Conservation (phyloP, 2,113 vertebrate genomes). For the Rousettus leschenaultii region DNA sequence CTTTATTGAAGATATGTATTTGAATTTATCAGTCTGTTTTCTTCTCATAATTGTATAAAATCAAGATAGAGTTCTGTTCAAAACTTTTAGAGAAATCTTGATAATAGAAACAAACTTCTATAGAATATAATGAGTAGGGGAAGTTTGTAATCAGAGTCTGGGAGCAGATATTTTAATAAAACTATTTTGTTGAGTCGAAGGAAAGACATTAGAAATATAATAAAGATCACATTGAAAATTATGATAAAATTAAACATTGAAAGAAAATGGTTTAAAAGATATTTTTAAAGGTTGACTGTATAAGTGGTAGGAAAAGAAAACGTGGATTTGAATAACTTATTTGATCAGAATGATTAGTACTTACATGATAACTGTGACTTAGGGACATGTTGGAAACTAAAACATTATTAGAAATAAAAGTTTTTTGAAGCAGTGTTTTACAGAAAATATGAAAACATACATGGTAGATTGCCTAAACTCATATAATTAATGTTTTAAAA, state of each 20-base stretch:
- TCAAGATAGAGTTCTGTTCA: neutral
- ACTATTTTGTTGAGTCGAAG: neutral
- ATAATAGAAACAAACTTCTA: neutral
- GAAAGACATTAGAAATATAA: neutral
- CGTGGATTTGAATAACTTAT: neutral
- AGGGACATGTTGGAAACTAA: neutral
- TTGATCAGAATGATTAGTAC: neutral
- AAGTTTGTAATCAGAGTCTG: neutral
- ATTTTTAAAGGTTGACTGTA: neutral
- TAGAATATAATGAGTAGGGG: neutral
- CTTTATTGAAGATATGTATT: neutral
- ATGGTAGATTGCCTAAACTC: neutral
- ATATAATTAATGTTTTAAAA: neutral
- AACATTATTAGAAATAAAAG: neutral
- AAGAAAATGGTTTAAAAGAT: neutral
- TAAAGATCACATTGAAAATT: neutral
- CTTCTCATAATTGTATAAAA: neutral
- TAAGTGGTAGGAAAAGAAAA: neutral
- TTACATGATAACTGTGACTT: neutral
- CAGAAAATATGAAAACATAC: neutral
- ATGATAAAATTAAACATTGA: neutral
- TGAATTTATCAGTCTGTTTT: neutral
- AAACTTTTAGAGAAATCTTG: neutral
- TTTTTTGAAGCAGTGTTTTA: conserved; percentile 16
- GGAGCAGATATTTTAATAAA: neutral